Base-by-base conservation (phyloP, 2,888 invertebrate genomes). In the Apamea epomidion region DNA sequence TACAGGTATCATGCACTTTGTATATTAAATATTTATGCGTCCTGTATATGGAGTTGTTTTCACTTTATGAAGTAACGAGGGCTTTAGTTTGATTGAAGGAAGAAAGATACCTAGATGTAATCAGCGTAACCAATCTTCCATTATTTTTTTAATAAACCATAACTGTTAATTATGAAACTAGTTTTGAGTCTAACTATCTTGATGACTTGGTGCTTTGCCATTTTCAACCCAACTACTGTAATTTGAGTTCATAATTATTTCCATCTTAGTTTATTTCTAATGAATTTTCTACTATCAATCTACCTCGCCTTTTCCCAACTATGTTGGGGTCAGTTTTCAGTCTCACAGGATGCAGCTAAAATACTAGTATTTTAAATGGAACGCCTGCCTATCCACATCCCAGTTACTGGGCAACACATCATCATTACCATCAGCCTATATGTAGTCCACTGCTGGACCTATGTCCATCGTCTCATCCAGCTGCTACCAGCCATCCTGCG, bases 1-100 rank as follows among this genome's bases (percentile, higher is more conserved):
- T 86, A 69, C 21, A 71, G 45, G 74, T 70, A 76, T 62, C 16
- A 54, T 85, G 67, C 71, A 86, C 67, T 81, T 21, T 58, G 29
- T 72, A 8, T 67, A 73, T 65, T 62, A 81, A 85, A 29, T 81
- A 81, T 84, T 74, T 32, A 81, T 51, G 10, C 37, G 16, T 1
- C 37, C 45, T 48, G 18, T 81, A 32, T 65, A 51, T 1, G 5
- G 1, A 48, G 25, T 76, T 37, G 32, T n/a, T 64, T 78, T 29
- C 25, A 25, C 69, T 82, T 78, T 42, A 71, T n/a, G 32, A 60
- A 51, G 73, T 21, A 48, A 37, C 37, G 37, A 37, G 37, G 37
- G 5, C 37, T 37, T 0, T 37, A 37, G 37, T 37, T 37, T 37
- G 5, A 37, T 37, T 37, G 37, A 37, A 37, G 37, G 60, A 60